phyloP scores from a whole-genome alignment of 2,113 vertebrate species.

The Balaenoptera acutorostrata region DNA sequence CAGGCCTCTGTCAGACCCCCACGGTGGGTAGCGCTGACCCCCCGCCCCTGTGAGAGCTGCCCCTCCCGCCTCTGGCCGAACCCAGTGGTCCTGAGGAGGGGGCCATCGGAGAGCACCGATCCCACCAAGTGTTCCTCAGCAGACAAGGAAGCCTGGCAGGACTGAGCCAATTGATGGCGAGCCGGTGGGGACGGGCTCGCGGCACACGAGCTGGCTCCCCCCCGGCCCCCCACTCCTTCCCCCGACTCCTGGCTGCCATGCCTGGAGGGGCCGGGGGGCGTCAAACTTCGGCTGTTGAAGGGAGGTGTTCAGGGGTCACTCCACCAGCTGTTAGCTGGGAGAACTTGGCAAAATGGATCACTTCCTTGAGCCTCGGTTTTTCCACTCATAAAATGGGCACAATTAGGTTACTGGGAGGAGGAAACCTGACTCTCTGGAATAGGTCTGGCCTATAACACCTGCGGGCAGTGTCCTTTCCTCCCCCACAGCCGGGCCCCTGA shows the following conservation, averaged over 20 bases:
- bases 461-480: rapidly evolving
- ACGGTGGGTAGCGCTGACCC: rapidly evolving
- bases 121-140: rapidly evolving
- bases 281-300: too few species aligned
- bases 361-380: not conserved
- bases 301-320: not conserved
- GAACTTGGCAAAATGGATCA: rapidly evolving
- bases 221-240: not conserved
- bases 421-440: rapidly evolving
- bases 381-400: rapidly evolving
- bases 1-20: not conserved
- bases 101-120: rapidly evolving
- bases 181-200: rapidly evolving
- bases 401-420: rapidly evolving
- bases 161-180: not conserved
- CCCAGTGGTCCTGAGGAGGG: not conserved
- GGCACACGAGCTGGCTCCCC: not conserved
- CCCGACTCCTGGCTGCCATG: rapidly evolving
- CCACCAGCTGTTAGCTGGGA: too few species aligned
- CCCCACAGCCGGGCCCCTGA: rapidly evolving
- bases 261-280: rapidly evolving
- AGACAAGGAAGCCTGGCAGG: not conserved
- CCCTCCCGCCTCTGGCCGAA: rapidly evolving
- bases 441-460: rapidly evolving
- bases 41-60: rapidly evolving